Conservation (phyloP, 35 echinoderm and acorn worm genomes). For the Lytechinus variegatus region DNA sequence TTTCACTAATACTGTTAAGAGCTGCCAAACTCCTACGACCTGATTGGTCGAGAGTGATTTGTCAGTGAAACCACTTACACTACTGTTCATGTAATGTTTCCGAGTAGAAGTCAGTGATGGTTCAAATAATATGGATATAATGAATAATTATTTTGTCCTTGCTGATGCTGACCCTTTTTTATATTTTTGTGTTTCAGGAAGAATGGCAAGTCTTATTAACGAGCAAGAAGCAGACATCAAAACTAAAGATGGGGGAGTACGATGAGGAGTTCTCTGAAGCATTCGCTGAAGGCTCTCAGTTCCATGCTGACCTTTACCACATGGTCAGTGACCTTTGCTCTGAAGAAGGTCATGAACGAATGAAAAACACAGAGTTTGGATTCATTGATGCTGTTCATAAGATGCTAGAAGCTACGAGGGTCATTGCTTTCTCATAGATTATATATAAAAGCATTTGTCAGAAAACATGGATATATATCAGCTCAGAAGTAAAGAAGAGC, state of each 20-base stretch:
- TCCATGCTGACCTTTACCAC: slow-evolving; percentile 98
- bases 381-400: slow-evolving; percentile 91
- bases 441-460: background rate
- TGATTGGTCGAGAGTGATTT: too few relatives aligned
- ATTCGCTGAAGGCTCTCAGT: slow-evolving; percentile 89
- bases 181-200: slow-evolving; percentile 59
- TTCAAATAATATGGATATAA: too few relatives aligned
- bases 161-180: background rate
- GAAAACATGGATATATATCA: too few relatives aligned
- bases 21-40: too few relatives aligned
- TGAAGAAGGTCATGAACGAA: slow-evolving; percentile 78
- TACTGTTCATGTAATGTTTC: too few relatives aligned
- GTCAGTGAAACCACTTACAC: too few relatives aligned
- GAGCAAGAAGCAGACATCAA: slow-evolving; percentile 72
- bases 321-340: slow-evolving; percentile 94
- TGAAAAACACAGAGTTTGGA: slow-evolving; percentile 70
- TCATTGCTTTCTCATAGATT: slow-evolving; percentile 84
- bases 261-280: slow-evolving; percentile 95
- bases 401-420: slow-evolving; percentile 74
- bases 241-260: slow-evolving; percentile 87
- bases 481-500: too few relatives aligned
- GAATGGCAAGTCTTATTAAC: slow-evolving; percentile 90
- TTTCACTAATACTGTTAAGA: too few relatives aligned
- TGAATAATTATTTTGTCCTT: too few relatives aligned
- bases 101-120: too few relatives aligned